Evolutionary conservation across 2,797 vertebrate species (phyloP), one percentile per base, ranked within the genome.

Genomic region (Cirrhinus mrigala): DNA sequence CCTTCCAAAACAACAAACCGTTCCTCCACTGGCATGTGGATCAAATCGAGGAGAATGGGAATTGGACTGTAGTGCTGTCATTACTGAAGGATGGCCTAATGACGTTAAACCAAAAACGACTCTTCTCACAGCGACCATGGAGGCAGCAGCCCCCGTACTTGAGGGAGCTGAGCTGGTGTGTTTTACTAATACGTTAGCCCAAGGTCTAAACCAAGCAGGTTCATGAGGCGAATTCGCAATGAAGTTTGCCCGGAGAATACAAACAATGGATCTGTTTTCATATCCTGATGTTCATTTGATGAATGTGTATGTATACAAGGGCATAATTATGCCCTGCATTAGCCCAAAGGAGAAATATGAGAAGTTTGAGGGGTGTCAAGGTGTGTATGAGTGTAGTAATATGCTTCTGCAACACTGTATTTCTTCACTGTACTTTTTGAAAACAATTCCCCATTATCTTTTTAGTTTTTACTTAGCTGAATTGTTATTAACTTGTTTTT

Each of bases 41-140:
- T 88, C 58, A 81, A 73, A 86, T 85, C 56, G 58, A 89, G 78
- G 81, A 86, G 91, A 87, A 90, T 15, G 54, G 60, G 54, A 76
- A 79, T 78, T 37, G 58, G 68, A 82, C 68, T 81, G 48, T 29
- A 74, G 85, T 76, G 84, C 58, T 20, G 70, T 71, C 77, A 82
- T 89, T 86, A 33, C 81, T 79, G 81, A 90, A 87, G 79, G 50
- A 56, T 84, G 56, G 62, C 60, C 6, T 87, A 91, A 90, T 91
- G 84, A 86, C 79, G 81, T 78, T 18, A 87, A 40, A 87, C 62
- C 86, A 89, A 85, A 85, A 33, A 85, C 68, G 66, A 69, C 48
- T 69, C n/a, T 77, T 56, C 33, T 81, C 40, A 74, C 85, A 79
- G 52, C 56, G 52, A 85, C 79, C 78, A 68, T 73, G 52, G 79